Base-by-base conservation (phyloP, 1,140 invertebrate species). In the Drosophila eugracilis region DNA sequence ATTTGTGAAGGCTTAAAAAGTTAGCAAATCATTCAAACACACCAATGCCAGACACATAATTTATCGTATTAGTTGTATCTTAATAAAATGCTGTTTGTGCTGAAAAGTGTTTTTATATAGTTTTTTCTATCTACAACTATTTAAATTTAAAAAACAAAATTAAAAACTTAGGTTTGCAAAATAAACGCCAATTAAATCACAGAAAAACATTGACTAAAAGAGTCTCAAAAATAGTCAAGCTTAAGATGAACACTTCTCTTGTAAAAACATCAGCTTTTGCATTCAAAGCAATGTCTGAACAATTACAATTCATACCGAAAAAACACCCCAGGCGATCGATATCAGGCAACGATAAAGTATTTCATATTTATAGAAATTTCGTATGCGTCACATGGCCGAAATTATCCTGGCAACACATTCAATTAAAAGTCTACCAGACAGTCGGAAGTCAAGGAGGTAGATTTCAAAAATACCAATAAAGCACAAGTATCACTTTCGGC, bases 381-480 rank as follows among this genome's bases (percentile, higher is more conserved):
- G 45, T 75, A 58, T 84, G 70, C 79, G 62, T 19, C 22, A 14
- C 50, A 48, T 39, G 48, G 48, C 32, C 44, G 59, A 73, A 45
- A 22, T 44, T 42, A 74, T 44, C 37, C 55, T 37, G 32, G 44
- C 41, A 66, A 66, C 59, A 79, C 52, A 78, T 84, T 78, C 65
- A 85, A 84, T 84, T 65, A 74, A 72, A 50, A 24, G 44, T 52
- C 21, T 34, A 24, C 22, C 34, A 53, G 14, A 17, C 42, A 7
- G 15, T 17, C 19, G 12, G 19, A n/a, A 10, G 36, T 12, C 41
- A 22, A 28, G 44, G 36, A 50, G 21, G 36, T 24, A 22, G 49
- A 62, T 60, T 55, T 58, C 32, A 44, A 55, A 65, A 59, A 81
- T 66, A 80, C 62, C 76, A 74, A 77, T 70, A 80, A 71, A 57